These are phyloP conservation scores for Pachypanchax playfairii DNA, from an alignment of 2,113 vertebrate genomes.

Conservation along the genomic window DNA sequence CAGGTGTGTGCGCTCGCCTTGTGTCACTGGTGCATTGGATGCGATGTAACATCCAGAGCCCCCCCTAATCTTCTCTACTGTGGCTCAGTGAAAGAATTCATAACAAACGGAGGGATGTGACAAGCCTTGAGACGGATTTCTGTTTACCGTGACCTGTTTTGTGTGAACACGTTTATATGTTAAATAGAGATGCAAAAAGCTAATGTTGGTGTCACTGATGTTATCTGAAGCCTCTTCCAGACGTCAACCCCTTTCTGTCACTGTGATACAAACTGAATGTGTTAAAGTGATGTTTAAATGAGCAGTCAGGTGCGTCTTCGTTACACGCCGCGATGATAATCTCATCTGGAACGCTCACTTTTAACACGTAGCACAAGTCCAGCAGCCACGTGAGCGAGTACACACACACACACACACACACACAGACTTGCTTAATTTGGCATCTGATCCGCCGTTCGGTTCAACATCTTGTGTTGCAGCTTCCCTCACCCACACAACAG, in stretches of 20 bases:
- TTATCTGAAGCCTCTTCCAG: neutral
- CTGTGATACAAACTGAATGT: neutral
- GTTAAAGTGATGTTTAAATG: neutral
- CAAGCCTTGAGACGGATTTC: constrained; percentile 50
- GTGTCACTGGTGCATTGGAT: constrained; percentile 62
- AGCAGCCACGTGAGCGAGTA: neutral
- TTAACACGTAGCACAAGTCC: neutral
- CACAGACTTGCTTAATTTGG: neutral
- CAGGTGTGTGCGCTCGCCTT: constrained; percentile 69
- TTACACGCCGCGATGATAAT: neutral
- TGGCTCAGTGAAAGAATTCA: constrained; percentile 56
- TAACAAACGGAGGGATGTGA: constrained; percentile 60
- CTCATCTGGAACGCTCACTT: too few relatives aligned
- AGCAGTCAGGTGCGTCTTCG: neutral
- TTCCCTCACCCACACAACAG: neutral
- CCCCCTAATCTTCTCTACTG: constrained; percentile 64
- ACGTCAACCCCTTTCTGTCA: neutral
- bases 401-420: too few relatives aligned
- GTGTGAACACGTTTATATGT: constrained; percentile 25
- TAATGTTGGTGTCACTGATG: neutral
- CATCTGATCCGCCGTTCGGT: constrained; percentile 2
- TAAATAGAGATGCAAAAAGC: neutral
- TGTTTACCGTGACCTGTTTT: constrained; percentile 59
- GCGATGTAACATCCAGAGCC: constrained; percentile 55
- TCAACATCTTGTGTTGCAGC: neutral